Conservation (phyloP, 2,888 invertebrate species). For the Pseudoips prasinana region DNA sequence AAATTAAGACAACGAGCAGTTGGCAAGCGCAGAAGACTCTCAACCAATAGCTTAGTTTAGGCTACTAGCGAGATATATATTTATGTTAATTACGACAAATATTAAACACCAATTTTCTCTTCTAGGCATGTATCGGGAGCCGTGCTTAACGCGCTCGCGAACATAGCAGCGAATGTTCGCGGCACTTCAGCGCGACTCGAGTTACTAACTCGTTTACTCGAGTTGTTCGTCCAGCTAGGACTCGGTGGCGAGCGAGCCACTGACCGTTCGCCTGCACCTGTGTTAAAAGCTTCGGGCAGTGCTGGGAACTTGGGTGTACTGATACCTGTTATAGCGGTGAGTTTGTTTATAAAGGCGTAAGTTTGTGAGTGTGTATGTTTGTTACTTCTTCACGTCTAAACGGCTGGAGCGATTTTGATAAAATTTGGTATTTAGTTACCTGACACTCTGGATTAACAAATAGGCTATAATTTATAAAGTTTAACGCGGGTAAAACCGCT, state of each 20-base stretch:
- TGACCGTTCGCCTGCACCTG: constrained; percentile 90
- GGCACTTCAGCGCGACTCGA: constrained; percentile 93
- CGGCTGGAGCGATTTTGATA: no score
- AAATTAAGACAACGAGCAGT: no score
- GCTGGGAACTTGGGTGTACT: constrained; percentile 98
- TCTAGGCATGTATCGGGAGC: constrained; percentile 93
- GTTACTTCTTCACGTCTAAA: no score
- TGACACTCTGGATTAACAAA: no score
- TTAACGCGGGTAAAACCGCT: no score
- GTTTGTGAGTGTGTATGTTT: no score
- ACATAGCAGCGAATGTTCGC: constrained; percentile 96
- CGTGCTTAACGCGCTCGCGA: constrained; percentile 97
- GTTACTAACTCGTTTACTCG: constrained; percentile 92
- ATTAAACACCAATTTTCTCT: background rate
- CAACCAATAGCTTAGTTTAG: no score
- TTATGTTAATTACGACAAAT: no score
- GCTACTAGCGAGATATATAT: no score
- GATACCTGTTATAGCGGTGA: constrained; percentile 97
- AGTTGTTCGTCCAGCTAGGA: constrained; percentile 98
- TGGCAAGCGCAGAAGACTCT: no score
- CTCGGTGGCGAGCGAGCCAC: constrained; percentile 97
- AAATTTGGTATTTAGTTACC: no score
- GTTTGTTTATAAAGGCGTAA: constrained; percentile 33
- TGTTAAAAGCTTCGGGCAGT: constrained; percentile 94
- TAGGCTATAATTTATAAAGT: no score